Evolutionary conservation across 2,113 vertebrate genomes (phyloP).

Genomic region (Atlantisia rogersi): DNA sequence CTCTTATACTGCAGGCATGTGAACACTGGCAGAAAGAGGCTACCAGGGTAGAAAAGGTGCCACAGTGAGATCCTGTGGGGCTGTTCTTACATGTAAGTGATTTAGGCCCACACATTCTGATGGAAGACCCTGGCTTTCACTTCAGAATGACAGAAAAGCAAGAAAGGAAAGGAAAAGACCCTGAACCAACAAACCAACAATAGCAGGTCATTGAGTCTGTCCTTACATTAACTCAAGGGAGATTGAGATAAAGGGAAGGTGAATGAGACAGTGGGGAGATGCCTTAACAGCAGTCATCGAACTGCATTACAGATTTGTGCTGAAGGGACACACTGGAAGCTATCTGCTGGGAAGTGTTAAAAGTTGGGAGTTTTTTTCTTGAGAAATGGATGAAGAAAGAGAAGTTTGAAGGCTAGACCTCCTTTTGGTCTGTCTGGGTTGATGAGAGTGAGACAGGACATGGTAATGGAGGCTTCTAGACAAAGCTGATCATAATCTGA

Average conservation of each 20-base stretch:
- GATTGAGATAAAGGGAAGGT: neutral
- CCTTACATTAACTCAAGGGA: neutral
- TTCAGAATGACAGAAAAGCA: neutral
- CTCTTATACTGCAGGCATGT: neutral
- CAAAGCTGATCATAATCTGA: neutral
- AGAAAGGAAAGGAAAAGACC: neutral
- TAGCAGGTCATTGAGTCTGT: neutral
- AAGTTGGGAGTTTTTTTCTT: neutral
- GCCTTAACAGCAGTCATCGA: neutral
- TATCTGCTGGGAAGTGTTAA: neutral
- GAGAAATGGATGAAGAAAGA: neutral
- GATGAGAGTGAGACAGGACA: neutral
- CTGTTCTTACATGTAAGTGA: neutral
- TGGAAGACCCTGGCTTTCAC: neutral
- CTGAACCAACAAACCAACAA: neutral
- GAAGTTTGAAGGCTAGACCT: neutral
- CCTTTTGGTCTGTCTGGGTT: neutral
- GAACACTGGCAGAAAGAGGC: neutral
- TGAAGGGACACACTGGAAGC: neutral
- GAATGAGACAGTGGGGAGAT: neutral
- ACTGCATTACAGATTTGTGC: neutral
- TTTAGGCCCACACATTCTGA: accelerated
- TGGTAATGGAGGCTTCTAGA: neutral
- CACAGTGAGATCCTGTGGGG: neutral
- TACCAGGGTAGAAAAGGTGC: neutral